These are phyloP conservation scores for Carcina quercana DNA, from an alignment of 2,888 invertebrate species.

Conservation along the genomic window DNA sequence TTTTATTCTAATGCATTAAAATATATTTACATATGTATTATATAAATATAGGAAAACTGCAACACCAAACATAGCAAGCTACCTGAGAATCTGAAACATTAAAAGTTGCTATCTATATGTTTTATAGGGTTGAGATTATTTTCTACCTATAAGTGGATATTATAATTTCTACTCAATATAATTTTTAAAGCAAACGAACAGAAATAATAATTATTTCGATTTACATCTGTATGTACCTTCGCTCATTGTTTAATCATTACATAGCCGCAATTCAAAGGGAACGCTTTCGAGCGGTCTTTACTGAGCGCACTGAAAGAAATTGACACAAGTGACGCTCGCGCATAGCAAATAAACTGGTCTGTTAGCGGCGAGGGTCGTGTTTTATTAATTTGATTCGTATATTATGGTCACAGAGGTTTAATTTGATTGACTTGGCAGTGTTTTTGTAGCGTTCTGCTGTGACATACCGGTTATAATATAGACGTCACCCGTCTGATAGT, in stretches of 20 bases:
- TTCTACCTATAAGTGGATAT: too few species aligned
- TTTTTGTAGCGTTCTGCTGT: slow-evolving; percentile 5
- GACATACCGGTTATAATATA: slow-evolving; percentile 35
- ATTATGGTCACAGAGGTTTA: slow-evolving; percentile 22
- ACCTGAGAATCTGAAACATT: too few species aligned
- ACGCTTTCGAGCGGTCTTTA: slow-evolving; percentile 11
- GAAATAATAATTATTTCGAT: slow-evolving; percentile 1
- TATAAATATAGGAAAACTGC: too few species aligned
- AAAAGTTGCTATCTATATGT: too few species aligned
- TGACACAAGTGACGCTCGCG: slow-evolving; percentile 59
- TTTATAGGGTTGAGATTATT: too few species aligned
- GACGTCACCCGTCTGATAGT: slow-evolving; percentile 38
- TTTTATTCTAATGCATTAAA: too few species aligned
- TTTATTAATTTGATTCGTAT: slow-evolving; percentile 23
- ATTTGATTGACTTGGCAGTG: slow-evolving; percentile 25
- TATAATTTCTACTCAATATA: too few species aligned
- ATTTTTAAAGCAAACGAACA: neutral
- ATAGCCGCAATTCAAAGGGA: slow-evolving; percentile 9
- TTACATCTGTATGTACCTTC: slow-evolving; percentile 1
- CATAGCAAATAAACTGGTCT: slow-evolving; percentile 29
- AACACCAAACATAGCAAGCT: too few species aligned
- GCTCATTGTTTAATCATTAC: slow-evolving; percentile 7
- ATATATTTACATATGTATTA: too few species aligned
- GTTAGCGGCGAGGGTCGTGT: slow-evolving; percentile 17
- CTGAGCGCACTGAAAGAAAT: slow-evolving; percentile 31